Base-by-base conservation (phyloP, 1,140 invertebrate genomes). In the Euglossa dilemma region DNA sequence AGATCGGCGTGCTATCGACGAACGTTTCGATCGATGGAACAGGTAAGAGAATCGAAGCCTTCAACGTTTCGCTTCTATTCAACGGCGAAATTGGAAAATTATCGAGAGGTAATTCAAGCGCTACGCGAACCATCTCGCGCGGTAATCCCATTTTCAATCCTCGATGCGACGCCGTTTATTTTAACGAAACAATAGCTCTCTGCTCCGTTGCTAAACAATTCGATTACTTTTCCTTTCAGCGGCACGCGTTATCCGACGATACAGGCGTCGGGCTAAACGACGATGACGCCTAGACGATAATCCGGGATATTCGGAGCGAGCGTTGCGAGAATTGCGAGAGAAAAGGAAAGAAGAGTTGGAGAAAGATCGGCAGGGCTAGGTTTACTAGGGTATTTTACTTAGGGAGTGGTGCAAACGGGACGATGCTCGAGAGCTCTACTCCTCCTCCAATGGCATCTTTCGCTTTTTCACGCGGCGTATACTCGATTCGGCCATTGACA, bases 11-110 rank as follows among this genome's bases (percentile, higher is more conserved):
- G 18, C 28, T 14, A 54, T 64, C 23, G 57, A 67, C 47, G 54
- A 54, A 63, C 9, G 14, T 9, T 25, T 61, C 69, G 12, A 45
- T 80, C 28, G 23, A 59, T 63, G 28, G 72, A 52, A 43, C 50
- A 80, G 50, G 18, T 47, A 63, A 56, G 57, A 43, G 50, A 47
- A 80, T 80, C 11, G 50, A 63, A 80, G 64, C 36, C 23, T 74
- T 73, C 23, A 64, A 63, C 47, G 70, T 73, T 64, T 64, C 47
- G 12, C n/a, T 23, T 28, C 28, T 9, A 64, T 74, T 80, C 57
- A 70, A 3, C n/a, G 36, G 36, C 59, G 59, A 80, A 64, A 80
- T 73, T 80, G 70, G 36, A 74, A 74, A 80, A 80, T 80, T 80
- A 80, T 74, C 59, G n/a, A 64, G 1, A 63, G 12, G 14, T 25